Conservation (phyloP, 1,140 invertebrate species). For the Mya arenaria region DNA sequence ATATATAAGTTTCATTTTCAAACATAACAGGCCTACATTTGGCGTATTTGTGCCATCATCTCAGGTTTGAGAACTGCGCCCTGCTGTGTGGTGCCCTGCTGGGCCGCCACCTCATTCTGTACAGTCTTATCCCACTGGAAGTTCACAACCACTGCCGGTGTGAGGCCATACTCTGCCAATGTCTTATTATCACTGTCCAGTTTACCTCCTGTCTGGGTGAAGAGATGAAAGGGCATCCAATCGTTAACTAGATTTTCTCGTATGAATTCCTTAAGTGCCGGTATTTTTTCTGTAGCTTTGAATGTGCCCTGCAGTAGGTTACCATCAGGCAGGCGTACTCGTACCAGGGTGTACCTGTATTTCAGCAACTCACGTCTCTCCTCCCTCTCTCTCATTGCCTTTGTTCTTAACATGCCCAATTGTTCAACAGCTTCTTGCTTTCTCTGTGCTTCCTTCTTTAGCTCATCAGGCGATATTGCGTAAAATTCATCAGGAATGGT, state of each 20-base stretch:
- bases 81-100: constrained; percentile 63
- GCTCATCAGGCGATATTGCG: constrained; percentile 88
- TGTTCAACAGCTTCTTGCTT: constrained; percentile 88
- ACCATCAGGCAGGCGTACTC: constrained; percentile 92
- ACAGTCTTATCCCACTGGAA: constrained; percentile 76
- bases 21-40: neutral
- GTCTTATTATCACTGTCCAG: constrained; percentile 71
- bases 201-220: constrained; percentile 68
- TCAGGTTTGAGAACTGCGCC: constrained; percentile 66
- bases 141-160: constrained; percentile 79
- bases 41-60: constrained; percentile 60
- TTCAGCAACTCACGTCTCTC: constrained; percentile 89
- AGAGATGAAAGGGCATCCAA: constrained; percentile 79
- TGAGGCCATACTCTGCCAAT: constrained; percentile 77
- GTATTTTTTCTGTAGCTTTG: constrained; percentile 74
- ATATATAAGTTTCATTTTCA: neutral
- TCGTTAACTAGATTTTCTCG: constrained; percentile 74
- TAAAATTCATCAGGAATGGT: constrained; percentile 93
- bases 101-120: constrained; percentile 69
- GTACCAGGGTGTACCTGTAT: constrained; percentile 92
- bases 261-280: constrained; percentile 70
- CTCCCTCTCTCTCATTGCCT: constrained; percentile 95
- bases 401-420: constrained; percentile 91
- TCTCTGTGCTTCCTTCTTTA: constrained; percentile 91
- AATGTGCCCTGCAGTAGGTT: constrained; percentile 79